Evolutionary conservation across 2,888 invertebrate genomes (phyloP).

Genomic region (Temnothorax ravouxi): DNA sequence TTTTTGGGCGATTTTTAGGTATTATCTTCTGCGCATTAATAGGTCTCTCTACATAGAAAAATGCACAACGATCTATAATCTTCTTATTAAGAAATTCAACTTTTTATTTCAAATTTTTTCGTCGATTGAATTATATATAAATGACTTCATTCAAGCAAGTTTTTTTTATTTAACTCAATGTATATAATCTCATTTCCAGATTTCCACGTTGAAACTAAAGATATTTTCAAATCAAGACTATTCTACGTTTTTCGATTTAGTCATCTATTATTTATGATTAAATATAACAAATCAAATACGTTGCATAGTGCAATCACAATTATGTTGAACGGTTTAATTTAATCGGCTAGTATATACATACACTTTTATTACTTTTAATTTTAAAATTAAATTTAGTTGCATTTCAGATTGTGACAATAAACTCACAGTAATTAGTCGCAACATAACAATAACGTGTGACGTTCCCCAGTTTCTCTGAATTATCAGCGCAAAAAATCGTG

Average conservation of each 20-base stretch:
- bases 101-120: no score
- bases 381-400: background rate
- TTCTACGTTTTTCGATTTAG: background rate
- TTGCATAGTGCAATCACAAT: background rate
- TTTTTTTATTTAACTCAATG: no score
- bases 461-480: background rate
- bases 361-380: background rate
- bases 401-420: background rate
- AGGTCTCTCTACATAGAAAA: background rate
- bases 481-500: constrained; percentile 25
- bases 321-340: background rate
- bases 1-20: no score
- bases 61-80: no score
- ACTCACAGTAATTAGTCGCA: constrained; percentile 22
- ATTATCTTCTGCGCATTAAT: background rate
- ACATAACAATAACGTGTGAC: background rate
- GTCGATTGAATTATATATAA: no score
- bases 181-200: no score
- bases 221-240: no score
- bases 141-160: no score
- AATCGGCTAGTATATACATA: background rate
- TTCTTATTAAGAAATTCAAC: no score
- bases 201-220: no score
- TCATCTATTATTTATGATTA: background rate
- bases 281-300: background rate